Base-by-base conservation (phyloP, 23 tunicate genomes). In the Ciona savignyi region DNA sequence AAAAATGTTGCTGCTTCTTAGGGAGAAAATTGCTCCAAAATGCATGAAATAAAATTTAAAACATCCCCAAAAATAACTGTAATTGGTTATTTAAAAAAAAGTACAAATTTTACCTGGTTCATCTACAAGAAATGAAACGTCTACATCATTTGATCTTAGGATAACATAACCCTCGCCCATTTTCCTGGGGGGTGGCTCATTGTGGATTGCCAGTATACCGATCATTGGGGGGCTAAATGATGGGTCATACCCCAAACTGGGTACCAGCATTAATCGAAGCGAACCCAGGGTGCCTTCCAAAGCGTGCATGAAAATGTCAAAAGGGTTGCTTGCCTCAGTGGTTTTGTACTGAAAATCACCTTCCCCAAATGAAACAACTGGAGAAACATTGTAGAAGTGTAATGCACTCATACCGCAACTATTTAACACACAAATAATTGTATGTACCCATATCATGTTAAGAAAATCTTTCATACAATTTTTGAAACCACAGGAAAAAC, bases 121-220 rank as follows among this genome's bases (percentile, higher is more conserved):
- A 72, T 91, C 97, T 83, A 83, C 80, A 35, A 30, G 25, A 65
- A 74, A 81, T 51, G 75, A 84, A 4, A 91, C 35, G 20, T 66
- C 30, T 22, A 91, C 83, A 65, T 35, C 62, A 35, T 48, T 85
- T 1, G 91, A 80, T 29, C 77, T 28, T 19, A 85, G 28, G 31
- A 91, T 32, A 35, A 31, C 76, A 68, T 74, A 91, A 27, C 97
- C 97, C 27, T 80, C 90, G 2, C 97, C 86, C 97, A 91, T 91
- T 60, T 80, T 91, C 9, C 97, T 71, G 4, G 97, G 97, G 2
- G 97, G 91, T 1, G 71, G 68, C 34, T 85, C 86, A 2, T 71
- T 76, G 31, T 62, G 74, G 6, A 51, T 61, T n/a, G 32, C 33
- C 0, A 35, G 21, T 2, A 85, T 49, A n/a, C 66, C 71, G 28